These are phyloP conservation scores for Enteromius argenteus DNA, from an alignment of 2,797 vertebrate genomes.

Conservation along the genomic window DNA sequence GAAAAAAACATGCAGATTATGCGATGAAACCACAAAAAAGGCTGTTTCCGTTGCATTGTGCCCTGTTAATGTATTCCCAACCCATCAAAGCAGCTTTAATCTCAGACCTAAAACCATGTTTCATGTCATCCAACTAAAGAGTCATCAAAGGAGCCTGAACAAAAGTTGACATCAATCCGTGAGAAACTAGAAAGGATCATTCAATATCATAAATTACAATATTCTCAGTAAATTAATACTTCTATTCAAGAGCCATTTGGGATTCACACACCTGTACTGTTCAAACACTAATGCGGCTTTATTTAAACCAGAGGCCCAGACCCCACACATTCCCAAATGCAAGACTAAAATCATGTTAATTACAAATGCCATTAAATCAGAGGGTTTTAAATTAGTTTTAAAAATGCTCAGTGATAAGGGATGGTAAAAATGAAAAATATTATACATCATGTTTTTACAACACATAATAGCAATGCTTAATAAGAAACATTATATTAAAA, in stretches of 20 bases:
- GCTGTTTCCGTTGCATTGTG: constrained; percentile 59
- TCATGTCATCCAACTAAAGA: constrained; percentile 66
- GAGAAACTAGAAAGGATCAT: constrained; percentile 32
- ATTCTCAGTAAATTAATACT: constrained; percentile 32
- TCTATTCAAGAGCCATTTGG: constrained; percentile 10
- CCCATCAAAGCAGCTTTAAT: constrained; percentile 71
- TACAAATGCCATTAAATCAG: neutral
- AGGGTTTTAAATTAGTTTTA: neutral
- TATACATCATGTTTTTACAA: neutral
- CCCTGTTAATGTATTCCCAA: constrained; percentile 51
- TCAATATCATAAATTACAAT: constrained; percentile 38
- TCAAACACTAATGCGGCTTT: constrained; percentile 12
- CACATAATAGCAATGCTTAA: neutral
- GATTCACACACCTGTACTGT: constrained; percentile 43
- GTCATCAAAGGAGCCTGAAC: constrained; percentile 69
- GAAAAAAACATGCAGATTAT: constrained; percentile 45
- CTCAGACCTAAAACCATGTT: constrained; percentile 66
- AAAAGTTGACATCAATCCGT: constrained; percentile 50
- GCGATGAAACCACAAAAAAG: constrained; percentile 58
- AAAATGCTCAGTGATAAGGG: neutral
- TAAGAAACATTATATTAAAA: neutral
- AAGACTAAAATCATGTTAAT: neutral
- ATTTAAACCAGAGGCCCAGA: neutral
- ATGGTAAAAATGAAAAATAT: neutral
- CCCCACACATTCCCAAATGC: constrained; percentile 13